Base-by-base conservation (phyloP, 2,113 vertebrate species). In the Pseudolaguvia tuberculata region DNA sequence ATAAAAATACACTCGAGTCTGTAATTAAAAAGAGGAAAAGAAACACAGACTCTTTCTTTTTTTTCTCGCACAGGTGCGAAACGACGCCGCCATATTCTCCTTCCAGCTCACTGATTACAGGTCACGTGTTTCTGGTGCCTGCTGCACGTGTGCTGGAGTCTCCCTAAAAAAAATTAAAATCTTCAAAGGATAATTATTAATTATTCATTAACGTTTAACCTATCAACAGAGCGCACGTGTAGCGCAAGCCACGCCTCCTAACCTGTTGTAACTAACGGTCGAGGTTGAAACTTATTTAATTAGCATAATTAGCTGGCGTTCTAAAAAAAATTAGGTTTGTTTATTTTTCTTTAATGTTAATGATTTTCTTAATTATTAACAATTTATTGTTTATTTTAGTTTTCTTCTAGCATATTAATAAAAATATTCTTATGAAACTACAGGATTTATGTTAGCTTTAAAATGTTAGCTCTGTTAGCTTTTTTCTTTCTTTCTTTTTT, bases 221-320 rank as follows among this genome's bases (percentile, higher is more conserved):
- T 89, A 91, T 92, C 91, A 91, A 92, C 91, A 90, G 87, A 90
- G 90, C 91, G 91, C 92, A 91, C 90, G 90, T 50, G n/a, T n/a
- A n/a, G 63, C 45, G 17, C 1, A 67, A 29, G 47, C 63, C 42
- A 13, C 62, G 62, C 62, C 62, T 27, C 35, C 14, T 47, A 7
- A 14, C 21, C 13, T 21, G 10, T 6, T 23, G 3, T 23, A 45
- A 63, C 42, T 45, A 63, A 65, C 21, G 42, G 21, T 65, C 42
- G 11, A 31, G 4, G 4, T 20, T 29, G 2, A 63, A 42, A 12
- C 18, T 23, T n/a, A n/a, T n/a, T n/a, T n/a, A n/a, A n/a, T n/a
- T 63, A 63, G 61, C 61, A 23, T 47, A 15, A 63, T 45, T 45
- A 45, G 39, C 61, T 45, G n/a, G 9, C 9, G 20, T 47, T 21